Conservation (phyloP, 1,140 invertebrate genomes). For the Dufourea novaeangliae region DNA sequence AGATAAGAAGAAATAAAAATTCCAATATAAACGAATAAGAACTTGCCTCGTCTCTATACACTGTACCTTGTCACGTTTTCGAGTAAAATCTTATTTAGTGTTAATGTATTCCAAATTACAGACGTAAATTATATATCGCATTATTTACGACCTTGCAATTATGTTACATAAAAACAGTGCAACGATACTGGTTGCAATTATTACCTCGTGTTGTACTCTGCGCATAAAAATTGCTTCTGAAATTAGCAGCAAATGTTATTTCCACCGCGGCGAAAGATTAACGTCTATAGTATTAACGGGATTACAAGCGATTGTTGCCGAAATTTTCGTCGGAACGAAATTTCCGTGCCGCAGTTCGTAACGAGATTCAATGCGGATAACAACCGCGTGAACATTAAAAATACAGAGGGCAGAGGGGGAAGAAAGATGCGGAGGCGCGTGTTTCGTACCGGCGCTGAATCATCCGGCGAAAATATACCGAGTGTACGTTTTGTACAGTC, state of each 20-base stretch:
- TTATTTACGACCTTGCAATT: too few species aligned
- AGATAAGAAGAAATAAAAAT: too few species aligned
- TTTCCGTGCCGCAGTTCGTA: not conserved
- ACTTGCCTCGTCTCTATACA: too few species aligned
- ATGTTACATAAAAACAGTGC: too few species aligned
- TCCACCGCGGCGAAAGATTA: not conserved
- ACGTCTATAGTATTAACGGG: not conserved
- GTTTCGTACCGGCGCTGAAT: constrained; percentile 63
- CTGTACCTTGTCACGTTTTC: too few species aligned
- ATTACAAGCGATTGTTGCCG: not conserved
- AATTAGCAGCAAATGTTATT: not conserved
- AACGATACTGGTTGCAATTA: too few species aligned
- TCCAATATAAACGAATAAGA: too few species aligned
- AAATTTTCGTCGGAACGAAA: constrained; percentile 2
- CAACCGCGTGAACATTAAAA: constrained; percentile 1
- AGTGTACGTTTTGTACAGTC: constrained; percentile 46
- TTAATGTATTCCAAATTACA: too few species aligned
- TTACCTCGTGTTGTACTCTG: too few species aligned
- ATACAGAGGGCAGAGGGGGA: constrained; percentile 13
- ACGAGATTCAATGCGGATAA: constrained; percentile 11
- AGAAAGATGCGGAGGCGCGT: constrained; percentile 12
- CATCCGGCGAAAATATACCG: constrained; percentile 70
- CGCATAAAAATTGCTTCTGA: not conserved
- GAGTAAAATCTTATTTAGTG: too few species aligned
- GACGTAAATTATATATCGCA: too few species aligned